Percentiles rank a stretch among this genome's conserved stretches.
phyloP scores from a whole-genome alignment of 1,140 invertebrate species.

The Drosophila kohkoa region DNA sequence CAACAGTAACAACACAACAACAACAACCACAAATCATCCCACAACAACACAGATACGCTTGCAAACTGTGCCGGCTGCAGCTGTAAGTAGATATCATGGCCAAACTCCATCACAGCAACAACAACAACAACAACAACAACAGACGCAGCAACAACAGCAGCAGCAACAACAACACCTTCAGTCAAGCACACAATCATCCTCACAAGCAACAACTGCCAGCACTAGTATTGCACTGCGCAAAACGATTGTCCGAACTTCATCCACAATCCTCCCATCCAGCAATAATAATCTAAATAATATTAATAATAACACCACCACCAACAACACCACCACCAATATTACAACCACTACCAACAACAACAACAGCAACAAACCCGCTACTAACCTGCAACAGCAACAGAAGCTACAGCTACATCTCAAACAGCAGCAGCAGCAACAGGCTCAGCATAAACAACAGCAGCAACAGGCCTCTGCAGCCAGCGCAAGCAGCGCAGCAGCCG shows the following conservation, averaged over 20 bases:
- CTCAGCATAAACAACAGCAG: constrained; percentile 57
- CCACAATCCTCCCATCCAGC: constrained; percentile 81
- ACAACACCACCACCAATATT: constrained; percentile 61
- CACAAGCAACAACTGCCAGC: constrained; percentile 69
- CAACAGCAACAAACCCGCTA: constrained; percentile 82
- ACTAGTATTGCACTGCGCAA: constrained; percentile 87
- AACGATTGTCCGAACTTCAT: constrained; percentile 85
- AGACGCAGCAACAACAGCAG: constrained; percentile 60
- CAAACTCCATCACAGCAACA: constrained; percentile 75
- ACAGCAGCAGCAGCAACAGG: constrained; percentile 65
- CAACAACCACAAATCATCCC: constrained; percentile 78
- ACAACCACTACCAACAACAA: constrained; percentile 64
- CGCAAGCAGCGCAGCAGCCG: constrained; percentile 57
- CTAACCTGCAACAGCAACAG: constrained; percentile 79
- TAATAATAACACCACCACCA: not conserved
- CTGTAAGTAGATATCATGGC: constrained; percentile 87
- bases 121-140: constrained; percentile 63
- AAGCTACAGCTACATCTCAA: constrained; percentile 66
- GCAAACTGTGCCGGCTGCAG: constrained; percentile 86
- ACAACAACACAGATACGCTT: constrained; percentile 86
- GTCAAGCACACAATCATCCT: constrained; percentile 54
- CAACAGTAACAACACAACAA: constrained; percentile 53
- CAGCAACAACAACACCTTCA: constrained; percentile 62
- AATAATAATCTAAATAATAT: constrained; percentile 63
- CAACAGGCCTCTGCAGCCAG: constrained; percentile 64